Evolutionary conservation across 1,140 invertebrate genomes (phyloP).

Genomic region (Drosophila funebris): DNA sequence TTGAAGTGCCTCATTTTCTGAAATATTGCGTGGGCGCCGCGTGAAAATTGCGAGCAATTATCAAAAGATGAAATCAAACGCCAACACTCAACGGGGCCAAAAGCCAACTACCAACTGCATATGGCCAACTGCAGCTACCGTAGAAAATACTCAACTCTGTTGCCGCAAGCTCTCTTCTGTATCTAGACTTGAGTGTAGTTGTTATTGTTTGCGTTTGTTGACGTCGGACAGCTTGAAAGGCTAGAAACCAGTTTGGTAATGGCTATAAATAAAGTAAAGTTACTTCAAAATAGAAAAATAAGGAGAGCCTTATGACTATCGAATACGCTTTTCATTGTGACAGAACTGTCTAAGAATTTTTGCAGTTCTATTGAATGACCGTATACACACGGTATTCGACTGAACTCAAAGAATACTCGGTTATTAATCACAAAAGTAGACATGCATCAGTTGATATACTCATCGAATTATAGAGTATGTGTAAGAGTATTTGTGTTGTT

Average conservation of each 20-base stretch:
- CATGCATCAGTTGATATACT: background rate
- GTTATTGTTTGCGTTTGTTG: slow-evolving; percentile 32
- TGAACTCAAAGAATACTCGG: too few species aligned
- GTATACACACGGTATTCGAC: too few species aligned
- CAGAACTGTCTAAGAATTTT: slow-evolving; percentile 11
- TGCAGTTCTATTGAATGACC: background rate
- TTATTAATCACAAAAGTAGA: background rate
- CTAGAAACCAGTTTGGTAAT: slow-evolving; percentile 53
- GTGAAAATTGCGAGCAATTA: slow-evolving; percentile 78
- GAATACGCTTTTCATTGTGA: slow-evolving; percentile 11
- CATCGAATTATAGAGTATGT: background rate
- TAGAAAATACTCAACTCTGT: slow-evolving; percentile 1
- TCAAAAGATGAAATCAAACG: slow-evolving; percentile 71
- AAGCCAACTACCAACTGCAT: slow-evolving; percentile 5
- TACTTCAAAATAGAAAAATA: slow-evolving; percentile 7
- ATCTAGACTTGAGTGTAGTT: slow-evolving; percentile 17
- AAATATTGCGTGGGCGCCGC: slow-evolving; percentile 51
- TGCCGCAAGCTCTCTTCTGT: background rate
- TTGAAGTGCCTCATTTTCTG: slow-evolving; percentile 29
- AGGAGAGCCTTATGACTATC: slow-evolving; percentile 14
- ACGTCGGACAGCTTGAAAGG: slow-evolving; percentile 30
- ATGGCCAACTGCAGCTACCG: slow-evolving; percentile 7
- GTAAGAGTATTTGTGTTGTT: background rate
- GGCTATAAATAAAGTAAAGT: slow-evolving; percentile 70
- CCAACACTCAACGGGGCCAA: slow-evolving; percentile 22